Evolutionary conservation across 2,113 vertebrate genomes (phyloP), one percentile per base, ranked within the genome.

Genomic region (Sapajus apella): DNA sequence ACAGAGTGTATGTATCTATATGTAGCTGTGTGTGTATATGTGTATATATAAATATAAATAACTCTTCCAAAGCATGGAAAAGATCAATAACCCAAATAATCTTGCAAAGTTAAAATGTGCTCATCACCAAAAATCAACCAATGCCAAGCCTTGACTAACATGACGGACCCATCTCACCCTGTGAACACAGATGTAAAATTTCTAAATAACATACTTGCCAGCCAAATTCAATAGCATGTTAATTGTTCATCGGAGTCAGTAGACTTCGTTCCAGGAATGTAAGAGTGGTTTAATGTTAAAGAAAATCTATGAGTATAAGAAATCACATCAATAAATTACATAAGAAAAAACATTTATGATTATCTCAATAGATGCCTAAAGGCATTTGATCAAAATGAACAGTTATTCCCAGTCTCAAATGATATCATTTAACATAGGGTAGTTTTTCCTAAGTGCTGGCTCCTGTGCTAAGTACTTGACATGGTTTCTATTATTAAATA

Each of bases 221-320:
- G 79, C 37, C 68, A 61, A 47, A 76, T 55, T 83, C 87, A 87
- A 13, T 17, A 61, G 45, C 84, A 16, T 37, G 64, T 43, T 83
- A 81, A 80, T 80, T 72, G 84, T 84, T 79, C 64, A 77, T 64
- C 30, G 0, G 83, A 68, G 73, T 40, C 18, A 8, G 68, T 2
- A 55, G 84, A 81, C 81, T 90, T 94, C 75, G 84, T 52, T 50
- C 85, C 21, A 83, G 68, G 50, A 55, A 92, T 27, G 12, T n/a
- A 52, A 61, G 79, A 85, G 45, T 14, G 20, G 66, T 52, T 96
- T 89, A 37, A 45, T 10, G 45, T n/a, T 70, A 66, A 40, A 23
- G 79, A 61, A 85, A 80, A 89, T 47, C 90, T 68, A 2, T 87
- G 52, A 30, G 40, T 11, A 52, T 66, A 66, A 89, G 61, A 82